Evolutionary conservation across 2,113 vertebrate species (phyloP), one percentile per base, ranked within the genome.

Genomic region (Scophthalmus maximus): DNA sequence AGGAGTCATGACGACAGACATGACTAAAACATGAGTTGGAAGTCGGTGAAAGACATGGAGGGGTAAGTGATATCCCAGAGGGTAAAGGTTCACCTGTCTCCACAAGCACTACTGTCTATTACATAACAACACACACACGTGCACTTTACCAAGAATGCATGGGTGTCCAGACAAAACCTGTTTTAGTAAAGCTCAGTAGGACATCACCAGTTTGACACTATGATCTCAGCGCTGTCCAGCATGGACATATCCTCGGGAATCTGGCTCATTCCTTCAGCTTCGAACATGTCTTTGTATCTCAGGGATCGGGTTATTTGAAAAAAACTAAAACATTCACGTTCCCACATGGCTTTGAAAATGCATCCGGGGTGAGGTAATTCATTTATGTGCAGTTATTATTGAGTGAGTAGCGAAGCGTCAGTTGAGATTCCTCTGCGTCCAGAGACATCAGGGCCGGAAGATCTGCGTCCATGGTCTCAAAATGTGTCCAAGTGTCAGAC

Each of bases 21-120:
- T 77, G 57, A 85, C 69, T 87, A 58, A 79, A 85, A 63, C 51
- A 78, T 81, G 68, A 72, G 74, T 32, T 49, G 18, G 51, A 30
- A 38, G 62, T 8, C 0, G 12, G 8, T 68, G 77, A 83, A 72
- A 77, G 78, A 73, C 56, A 0, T 17, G 0, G 15, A 56, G 55
- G 55, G 27, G 78, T 79, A 80, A 84, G 59, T 70, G 62, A 84
- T 80, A 86, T 60, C 69, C 63, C 17, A 18, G 32, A 73, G 30
- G 83, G 25, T 74, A 62, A 62, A 78, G 27, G 72, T 36, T 62
- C 58, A 47, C 57, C 49, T 42, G 68, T 76, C 70, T 34, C 27
- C 34, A 49, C 17, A 15, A 64, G 32, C 53, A 34, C 26, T 10
- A 29, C 53, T 68, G 36, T 60, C 53, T 9, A 50, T 46, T 18